Evolutionary conservation across 1,140 invertebrate species (phyloP).

Genomic region (Trachymyrmex cornetzi): DNA sequence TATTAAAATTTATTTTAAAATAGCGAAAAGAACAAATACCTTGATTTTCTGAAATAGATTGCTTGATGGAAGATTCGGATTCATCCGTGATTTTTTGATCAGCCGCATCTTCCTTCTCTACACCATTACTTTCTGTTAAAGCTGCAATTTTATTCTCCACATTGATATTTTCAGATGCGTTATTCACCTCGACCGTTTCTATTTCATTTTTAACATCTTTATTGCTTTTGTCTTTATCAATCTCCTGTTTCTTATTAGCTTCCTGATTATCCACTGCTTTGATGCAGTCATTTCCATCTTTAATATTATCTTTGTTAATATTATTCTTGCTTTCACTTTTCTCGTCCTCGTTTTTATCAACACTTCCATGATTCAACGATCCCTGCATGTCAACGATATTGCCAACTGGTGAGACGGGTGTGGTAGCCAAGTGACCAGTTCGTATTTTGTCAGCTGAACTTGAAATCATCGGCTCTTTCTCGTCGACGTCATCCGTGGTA

Average conservation of each 20-base stretch:
- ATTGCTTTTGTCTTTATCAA: conserved; percentile 22
- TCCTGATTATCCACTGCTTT: conserved; percentile 51
- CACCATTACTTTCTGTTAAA: conserved; percentile 41
- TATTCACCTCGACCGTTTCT: not conserved
- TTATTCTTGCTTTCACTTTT: conserved; percentile 77
- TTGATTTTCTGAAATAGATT: conserved; percentile 71
- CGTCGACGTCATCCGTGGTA: conserved; percentile 79
- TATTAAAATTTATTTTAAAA: conserved; percentile 28
- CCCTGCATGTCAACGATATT: conserved; percentile 92
- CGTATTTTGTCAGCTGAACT: conserved; percentile 81
- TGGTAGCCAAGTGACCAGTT: conserved; percentile 85
- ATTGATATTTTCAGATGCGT: conserved; percentile 25
- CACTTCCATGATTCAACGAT: conserved; percentile 87
- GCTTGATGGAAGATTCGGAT: conserved; percentile 55
- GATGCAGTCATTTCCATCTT: conserved; percentile 38
- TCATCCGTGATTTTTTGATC: conserved; percentile 43
- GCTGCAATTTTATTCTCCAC: conserved; percentile 55
- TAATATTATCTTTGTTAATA: conserved; percentile 71
- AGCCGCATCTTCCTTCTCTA: conserved; percentile 46
- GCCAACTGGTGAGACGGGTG: conserved; percentile 87
- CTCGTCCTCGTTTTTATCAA: conserved; percentile 81
- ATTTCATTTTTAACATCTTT: conserved; percentile 6
- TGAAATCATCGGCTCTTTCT: conserved; percentile 79
- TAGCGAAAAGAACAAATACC: conserved; percentile 62
- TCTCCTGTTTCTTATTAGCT: conserved; percentile 23